phyloP scores from a whole-genome alignment of 2,888 invertebrate genomes.

The Drosophila tripunctata region DNA sequence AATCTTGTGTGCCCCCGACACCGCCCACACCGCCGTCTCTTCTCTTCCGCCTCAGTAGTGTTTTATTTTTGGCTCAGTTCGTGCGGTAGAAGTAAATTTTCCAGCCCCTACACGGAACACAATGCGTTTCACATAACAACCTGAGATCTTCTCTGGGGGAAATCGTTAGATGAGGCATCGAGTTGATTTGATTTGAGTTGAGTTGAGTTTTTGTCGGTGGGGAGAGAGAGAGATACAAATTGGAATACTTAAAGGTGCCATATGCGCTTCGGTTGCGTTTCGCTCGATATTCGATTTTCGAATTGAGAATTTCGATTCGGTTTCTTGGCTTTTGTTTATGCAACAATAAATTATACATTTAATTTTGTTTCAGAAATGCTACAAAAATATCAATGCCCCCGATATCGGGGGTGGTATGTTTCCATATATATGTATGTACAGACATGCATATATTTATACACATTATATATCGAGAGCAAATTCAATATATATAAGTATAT shows the following conservation, averaged over 20 bases:
- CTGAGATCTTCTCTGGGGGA: conserved; percentile 9
- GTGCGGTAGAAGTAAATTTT: conserved; percentile 64
- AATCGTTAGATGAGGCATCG: neutral
- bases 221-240: conserved; percentile 28
- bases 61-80: conserved; percentile 70
- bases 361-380: conserved; percentile 68
- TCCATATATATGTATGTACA: conserved; percentile 11
- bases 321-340: conserved; percentile 76
- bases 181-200: neutral
- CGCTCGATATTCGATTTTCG: conserved; percentile 60
- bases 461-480: conserved; percentile 16
- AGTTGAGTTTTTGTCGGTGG: neutral
- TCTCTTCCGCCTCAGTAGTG: conserved; percentile 38
- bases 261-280: conserved; percentile 58
- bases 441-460: conserved; percentile 9
- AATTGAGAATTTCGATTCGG: conserved; percentile 66
- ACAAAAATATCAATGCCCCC: conserved; percentile 51
- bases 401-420: conserved; percentile 42
- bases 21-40: neutral
- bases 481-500: conserved; percentile 3
- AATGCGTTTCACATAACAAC: conserved; percentile 51
- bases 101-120: conserved; percentile 57
- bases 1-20: no score
- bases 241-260: conserved; percentile 76
- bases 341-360: conserved; percentile 79